Evolutionary conservation across 2,113 vertebrate genomes (phyloP), one percentile per base, ranked within the genome.

Genomic region (Corydoras sp.): DNA sequence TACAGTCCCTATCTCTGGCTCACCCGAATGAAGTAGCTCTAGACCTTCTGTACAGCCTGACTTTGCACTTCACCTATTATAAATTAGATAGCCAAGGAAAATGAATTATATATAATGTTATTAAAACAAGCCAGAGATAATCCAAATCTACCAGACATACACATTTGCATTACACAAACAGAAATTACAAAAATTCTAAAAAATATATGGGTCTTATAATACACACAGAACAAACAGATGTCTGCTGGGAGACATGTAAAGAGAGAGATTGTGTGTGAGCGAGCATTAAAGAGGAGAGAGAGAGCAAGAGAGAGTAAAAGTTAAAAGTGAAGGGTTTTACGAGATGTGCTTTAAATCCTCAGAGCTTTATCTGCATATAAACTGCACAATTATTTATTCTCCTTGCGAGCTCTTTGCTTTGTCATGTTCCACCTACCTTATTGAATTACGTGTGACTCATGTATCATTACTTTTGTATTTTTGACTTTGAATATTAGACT

Each of bases 311-410:
- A 8, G 7, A 43, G 35, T 5, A 8, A 43, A 43, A 43, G 35
- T 43, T 43, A 43, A 43, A 53, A 5, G 50, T 30, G 29, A 15
- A 62, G 43, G 11, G 64, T 53, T 13, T 58, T 68, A 58, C 12
- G 53, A 58, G 58, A 56, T 65, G 55, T 11, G 75, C 68, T 66
- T 49, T 56, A 74, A 62, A 48, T 7, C 43, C 29, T 55, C 15
- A 62, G 0, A 32, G 43, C 29, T 61, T 32, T 13, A 18, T 53
- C 10, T 10, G 51, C 13, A 43, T 43, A 43, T 43, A 43, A 43
- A 43, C 35, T 43, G 2, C 35, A 43, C 4, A 8, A 43, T 43
- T 43, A 43, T 43, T 43, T 43, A 43, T 43, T 43, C 35, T 43
- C 35, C 2, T 8, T 43, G 4, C 35, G 7, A 43, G 35, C 35